Conservation (phyloP, 1,140 invertebrate species). For the Colletes gigas region DNA sequence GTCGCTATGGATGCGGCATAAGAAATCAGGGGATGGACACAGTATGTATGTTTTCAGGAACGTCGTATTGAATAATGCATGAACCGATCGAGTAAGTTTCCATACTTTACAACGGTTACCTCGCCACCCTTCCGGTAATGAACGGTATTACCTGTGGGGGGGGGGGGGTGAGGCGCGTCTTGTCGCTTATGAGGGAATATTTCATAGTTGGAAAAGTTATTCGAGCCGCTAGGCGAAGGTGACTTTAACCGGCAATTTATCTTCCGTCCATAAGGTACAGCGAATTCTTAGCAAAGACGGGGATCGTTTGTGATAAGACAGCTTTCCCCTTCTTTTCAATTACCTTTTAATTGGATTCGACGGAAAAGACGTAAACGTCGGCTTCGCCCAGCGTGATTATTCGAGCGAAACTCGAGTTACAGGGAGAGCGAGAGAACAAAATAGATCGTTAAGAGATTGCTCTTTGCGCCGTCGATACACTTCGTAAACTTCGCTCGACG, state of each 20-base stretch:
- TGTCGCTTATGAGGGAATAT: slow-evolving; percentile 66
- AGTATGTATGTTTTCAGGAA: slow-evolving; percentile 49
- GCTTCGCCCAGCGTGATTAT: slow-evolving; percentile 13
- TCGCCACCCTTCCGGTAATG: slow-evolving; percentile 59
- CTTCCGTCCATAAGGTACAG: slow-evolving; percentile 10
- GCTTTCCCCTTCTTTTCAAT: slow-evolving; percentile 11
- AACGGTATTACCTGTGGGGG: slow-evolving; percentile 56
- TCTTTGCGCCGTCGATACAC: slow-evolving; percentile 9
- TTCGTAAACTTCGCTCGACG: not conserved
- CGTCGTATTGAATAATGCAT: slow-evolving; percentile 66
- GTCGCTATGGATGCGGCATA: not conserved
- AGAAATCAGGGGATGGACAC: slow-evolving; percentile 14
- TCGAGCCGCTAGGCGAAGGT: not conserved
- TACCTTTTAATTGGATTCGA: slow-evolving; percentile 53
- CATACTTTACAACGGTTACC: slow-evolving; percentile 47
- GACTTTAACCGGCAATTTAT: slow-evolving; percentile 58
- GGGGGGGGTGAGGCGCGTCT: slow-evolving; percentile 41
- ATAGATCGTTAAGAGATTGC: slow-evolving; percentile 24
- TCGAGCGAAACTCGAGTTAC: slow-evolving; percentile 2
- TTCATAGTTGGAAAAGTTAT: slow-evolving; percentile 68
- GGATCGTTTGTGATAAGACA: slow-evolving; percentile 3
- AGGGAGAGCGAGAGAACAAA: too few species aligned
- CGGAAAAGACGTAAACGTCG: not conserved
- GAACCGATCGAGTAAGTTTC: slow-evolving; percentile 61
- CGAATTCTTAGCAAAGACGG: slow-evolving; percentile 17